Conservation (phyloP, 2,797 vertebrate genomes). For the Sebastes wilsoni region DNA sequence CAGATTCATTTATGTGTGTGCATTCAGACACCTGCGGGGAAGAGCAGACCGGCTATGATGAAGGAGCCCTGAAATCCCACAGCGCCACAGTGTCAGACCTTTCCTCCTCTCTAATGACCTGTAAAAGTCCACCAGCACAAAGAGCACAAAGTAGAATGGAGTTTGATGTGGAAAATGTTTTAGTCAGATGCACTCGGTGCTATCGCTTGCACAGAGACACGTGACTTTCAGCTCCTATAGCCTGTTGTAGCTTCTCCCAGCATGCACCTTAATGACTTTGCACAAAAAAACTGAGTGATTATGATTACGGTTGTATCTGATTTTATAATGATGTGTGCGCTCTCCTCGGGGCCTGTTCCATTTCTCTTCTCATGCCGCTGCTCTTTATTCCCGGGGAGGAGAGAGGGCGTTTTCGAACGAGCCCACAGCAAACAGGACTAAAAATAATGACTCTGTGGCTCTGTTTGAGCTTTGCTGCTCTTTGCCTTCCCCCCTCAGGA, state of each 20-base stretch:
- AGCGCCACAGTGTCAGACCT: constrained; percentile 43
- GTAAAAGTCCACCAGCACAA: constrained; percentile 52
- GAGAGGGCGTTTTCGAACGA: constrained; percentile 69
- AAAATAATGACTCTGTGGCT: constrained; percentile 84
- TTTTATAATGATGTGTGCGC: constrained; percentile 61
- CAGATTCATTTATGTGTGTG: neutral
- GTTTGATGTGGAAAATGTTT: constrained; percentile 54
- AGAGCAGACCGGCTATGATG: constrained; percentile 43
- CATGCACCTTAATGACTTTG: constrained; percentile 27
- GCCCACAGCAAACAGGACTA: constrained; percentile 83
- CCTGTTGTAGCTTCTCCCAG: neutral
- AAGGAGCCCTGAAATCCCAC: constrained; percentile 48
- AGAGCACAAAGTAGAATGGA: constrained; percentile 18
- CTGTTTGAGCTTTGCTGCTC: constrained; percentile 81
- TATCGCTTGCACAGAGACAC: neutral
- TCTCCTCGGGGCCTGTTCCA: constrained; percentile 58
- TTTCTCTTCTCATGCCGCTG: constrained; percentile 62
- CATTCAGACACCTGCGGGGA: neutral
- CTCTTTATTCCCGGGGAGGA: constrained; percentile 66
- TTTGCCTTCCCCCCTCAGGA: constrained; percentile 79
- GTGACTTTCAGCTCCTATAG: neutral
- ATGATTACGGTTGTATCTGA: constrained; percentile 58
- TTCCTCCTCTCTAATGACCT: constrained; percentile 63
- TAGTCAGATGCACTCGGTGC: neutral
- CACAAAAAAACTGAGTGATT: constrained; percentile 43